Conservation (phyloP, 2,888 invertebrate species). For the Macaria liturata region DNA sequence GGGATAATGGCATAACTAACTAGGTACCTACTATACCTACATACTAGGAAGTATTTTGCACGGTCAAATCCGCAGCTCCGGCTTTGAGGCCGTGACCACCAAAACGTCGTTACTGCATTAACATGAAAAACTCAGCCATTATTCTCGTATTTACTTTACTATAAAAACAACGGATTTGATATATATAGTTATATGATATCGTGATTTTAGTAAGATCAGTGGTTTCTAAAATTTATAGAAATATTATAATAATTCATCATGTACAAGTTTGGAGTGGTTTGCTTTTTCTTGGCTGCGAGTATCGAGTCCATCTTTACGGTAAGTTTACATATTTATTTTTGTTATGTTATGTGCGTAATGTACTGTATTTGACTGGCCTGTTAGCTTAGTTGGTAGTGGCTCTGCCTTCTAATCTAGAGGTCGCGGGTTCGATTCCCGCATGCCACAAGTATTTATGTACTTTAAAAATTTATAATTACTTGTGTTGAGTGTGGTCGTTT, state of each 20-base stretch:
- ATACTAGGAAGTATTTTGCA: constrained; percentile 28
- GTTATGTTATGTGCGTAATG: too few species aligned
- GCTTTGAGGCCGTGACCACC: constrained; percentile 36
- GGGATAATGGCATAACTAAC: constrained; percentile 22
- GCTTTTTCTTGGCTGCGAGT: constrained; percentile 26
- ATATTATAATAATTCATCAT: constrained; percentile 15
- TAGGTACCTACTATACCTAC: neutral
- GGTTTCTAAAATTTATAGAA: neutral
- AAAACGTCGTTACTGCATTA: constrained; percentile 32
- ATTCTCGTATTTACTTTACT: constrained; percentile 22
- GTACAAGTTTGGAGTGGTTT: constrained; percentile 26
- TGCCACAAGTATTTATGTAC: too few species aligned
- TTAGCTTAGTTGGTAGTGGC: too few species aligned
- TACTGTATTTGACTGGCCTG: too few species aligned
- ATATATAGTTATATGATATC: constrained; percentile 21
- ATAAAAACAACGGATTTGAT: constrained; percentile 24
- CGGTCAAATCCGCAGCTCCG: constrained; percentile 39
- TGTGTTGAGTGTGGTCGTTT: too few species aligned
- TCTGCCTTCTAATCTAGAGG: too few species aligned
- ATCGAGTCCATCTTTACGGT: constrained; percentile 33
- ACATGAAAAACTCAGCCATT: constrained; percentile 26
- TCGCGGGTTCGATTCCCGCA: too few species aligned
- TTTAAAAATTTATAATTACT: too few species aligned
- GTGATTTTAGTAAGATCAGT: constrained; percentile 11
- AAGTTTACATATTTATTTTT: constrained; percentile 21